Evolutionary conservation across 1,140 invertebrate genomes (phyloP), one percentile per base, ranked within the genome.

Genomic region (Conopomorpha cramerella): DNA sequence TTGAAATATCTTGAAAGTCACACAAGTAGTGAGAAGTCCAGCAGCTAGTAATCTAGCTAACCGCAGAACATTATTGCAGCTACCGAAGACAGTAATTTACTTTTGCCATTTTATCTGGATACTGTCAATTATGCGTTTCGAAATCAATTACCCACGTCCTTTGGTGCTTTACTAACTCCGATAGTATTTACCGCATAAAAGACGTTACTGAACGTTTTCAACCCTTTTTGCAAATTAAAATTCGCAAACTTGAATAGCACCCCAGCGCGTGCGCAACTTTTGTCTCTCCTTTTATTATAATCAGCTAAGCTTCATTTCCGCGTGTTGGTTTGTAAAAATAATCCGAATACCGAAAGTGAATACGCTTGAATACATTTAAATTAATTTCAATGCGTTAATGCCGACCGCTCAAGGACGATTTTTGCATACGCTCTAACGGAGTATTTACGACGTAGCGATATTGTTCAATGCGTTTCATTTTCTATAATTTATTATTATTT

Each of bases 321-420:
- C 19, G 4, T 4, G 4, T 10, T 44, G 34, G 51, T 54, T 51
- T 50, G 42, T 55, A 59, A 63, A 51, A 62, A 57, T 52, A 50
- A 60, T 60, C 53, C 53, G 43, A 55, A 56, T 55, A 25, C 18
- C 15, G 37, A 42, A 49, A 43, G 54, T 54, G 59, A 50, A 47
- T 52, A 51, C 45, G 41, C 17, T 41, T 45, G 62, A 55, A 68
- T 68, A 61, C 37, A 68, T 70, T 64, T 51, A 40, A 62, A 70
- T 66, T 58, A 59, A 66, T 66, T 58, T 60, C 34, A 40, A 15
- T 34, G 34, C 39, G 42, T 41, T 49, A 55, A 48, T 38, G 49
- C 51, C 50, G 45, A 4, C 16, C 6, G 4, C 12, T 52, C 65
- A 66, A 70, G 63, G 62, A 65, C 65, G 59, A 63, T 49, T 58